These are phyloP conservation scores for Philopotamus ludificatus DNA, from an alignment of 1,140 invertebrate genomes.

Conservation along the genomic window DNA sequence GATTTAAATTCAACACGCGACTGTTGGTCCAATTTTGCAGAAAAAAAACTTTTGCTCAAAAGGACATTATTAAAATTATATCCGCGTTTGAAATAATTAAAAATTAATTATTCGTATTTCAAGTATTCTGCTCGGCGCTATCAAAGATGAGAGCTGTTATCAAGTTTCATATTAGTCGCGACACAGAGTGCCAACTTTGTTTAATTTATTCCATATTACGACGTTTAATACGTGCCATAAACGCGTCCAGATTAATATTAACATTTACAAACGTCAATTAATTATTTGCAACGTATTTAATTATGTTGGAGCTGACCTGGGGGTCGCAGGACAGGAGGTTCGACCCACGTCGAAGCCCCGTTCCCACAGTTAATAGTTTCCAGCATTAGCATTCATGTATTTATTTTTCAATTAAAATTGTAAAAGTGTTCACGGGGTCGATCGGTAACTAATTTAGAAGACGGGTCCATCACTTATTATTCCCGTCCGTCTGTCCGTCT, in stretches of 20 bases:
- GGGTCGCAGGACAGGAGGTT: not conserved
- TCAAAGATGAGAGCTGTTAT: conserved; percentile 13
- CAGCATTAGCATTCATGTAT: conserved; percentile 30
- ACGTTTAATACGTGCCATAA: too few relatives aligned
- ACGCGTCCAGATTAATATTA: too few relatives aligned
- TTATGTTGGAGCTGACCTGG: too few relatives aligned
- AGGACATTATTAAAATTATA: too few relatives aligned
- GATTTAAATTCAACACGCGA: too few relatives aligned
- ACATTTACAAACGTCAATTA: too few relatives aligned
- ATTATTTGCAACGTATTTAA: too few relatives aligned
- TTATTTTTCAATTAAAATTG: conserved; percentile 40
- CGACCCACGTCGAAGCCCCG: not conserved
- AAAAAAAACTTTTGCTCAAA: too few relatives aligned
- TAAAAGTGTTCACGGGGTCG: conserved; percentile 30
- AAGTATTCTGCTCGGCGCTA: not conserved
- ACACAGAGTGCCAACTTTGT: conserved; percentile 27
- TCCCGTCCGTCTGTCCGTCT: conserved; percentile 18
- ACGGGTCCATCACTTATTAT: conserved; percentile 31
- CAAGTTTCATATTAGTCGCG: conserved; percentile 28
- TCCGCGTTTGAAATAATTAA: too few relatives aligned
- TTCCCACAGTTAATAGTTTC: conserved; percentile 29
- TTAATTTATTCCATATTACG: conserved; percentile 34
- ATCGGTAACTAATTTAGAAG: conserved; percentile 39
- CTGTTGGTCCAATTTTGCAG: too few relatives aligned
- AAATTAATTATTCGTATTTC: too few relatives aligned